Evolutionary conservation across 2,113 vertebrate species (phyloP).

Genomic region (Ibidorhyncha struthersii): DNA sequence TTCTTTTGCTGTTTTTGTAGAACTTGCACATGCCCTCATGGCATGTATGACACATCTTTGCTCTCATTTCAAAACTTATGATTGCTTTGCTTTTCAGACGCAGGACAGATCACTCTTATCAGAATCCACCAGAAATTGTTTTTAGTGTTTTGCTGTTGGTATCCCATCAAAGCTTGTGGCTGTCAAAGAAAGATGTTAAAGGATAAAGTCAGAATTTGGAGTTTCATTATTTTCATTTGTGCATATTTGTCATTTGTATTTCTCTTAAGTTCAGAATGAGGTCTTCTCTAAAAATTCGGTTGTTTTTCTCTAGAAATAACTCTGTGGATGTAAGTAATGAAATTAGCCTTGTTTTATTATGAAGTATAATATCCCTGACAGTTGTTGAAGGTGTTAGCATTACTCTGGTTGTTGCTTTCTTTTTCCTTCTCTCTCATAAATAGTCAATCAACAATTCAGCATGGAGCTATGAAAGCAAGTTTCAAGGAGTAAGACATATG

Average conservation of each 20-base stretch:
- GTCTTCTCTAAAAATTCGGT: neutral
- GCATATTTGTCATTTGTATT: neutral
- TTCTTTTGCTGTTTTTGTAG: neutral
- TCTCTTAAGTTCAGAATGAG: neutral
- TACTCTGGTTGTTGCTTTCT: neutral
- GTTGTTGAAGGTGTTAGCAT: neutral
- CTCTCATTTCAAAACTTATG: neutral
- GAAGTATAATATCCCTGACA: neutral
- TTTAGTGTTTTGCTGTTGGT: neutral
- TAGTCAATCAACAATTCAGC: neutral
- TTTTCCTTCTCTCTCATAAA: neutral
- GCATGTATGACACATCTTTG: neutral
- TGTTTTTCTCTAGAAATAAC: neutral
- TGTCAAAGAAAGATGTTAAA: neutral
- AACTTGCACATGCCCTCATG: neutral
- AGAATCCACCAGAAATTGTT: neutral
- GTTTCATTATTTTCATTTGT: neutral
- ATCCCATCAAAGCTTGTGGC: neutral
- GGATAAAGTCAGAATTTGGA: neutral
- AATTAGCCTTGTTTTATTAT: neutral
- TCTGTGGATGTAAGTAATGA: neutral
- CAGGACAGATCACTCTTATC: neutral
- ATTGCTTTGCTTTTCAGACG: neutral
- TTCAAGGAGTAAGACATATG: neutral
- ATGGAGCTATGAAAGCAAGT: neutral